Base-by-base conservation (phyloP, 2,113 vertebrate genomes). In the Leucosticte australis region DNA sequence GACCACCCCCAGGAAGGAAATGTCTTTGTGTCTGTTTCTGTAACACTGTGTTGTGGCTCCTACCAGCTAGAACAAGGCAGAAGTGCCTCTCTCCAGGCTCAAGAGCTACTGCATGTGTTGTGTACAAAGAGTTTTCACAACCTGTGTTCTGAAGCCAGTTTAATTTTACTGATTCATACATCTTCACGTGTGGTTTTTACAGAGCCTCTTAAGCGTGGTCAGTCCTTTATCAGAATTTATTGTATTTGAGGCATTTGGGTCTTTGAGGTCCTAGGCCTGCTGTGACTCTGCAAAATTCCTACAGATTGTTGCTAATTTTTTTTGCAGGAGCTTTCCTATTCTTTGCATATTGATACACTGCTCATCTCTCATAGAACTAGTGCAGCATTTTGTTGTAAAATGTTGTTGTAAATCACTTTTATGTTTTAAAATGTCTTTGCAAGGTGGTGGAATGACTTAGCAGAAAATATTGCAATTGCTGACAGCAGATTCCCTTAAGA, bases 391-490 rank as follows among this genome's bases (percentile, higher is more conserved):
- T 87, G 76, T 90, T 91, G 49, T 81, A 84, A 83, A 84, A 75
- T 74, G 64, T 90, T 87, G 44, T 53, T 78, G 57, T 92, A 95
- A 95, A 95, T 96, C 80, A 92, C 42, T 94, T 95, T 59, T 84
- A 94, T 94, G 77, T 87, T 94, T 95, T 92, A 35, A 84, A 60
- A 71, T 68, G 73, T 68, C 94, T 92, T 94, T 94, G 62, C 83
- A 96, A 96, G 91, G 89, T 95, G 89, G 65, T 94, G 69, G 77
- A 94, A 94, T 91, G 92, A 95, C 95, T 96, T 92, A 52, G 94
- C 94, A 95, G 52, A 95, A 95, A 96, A 80, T 71, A 62, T 14
- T 71, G 73, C 68, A 92, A 62, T 64, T 94, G 94, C 96, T 96
- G 95, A 94, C 91, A 89, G 68, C 20, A 75, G 86, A 63, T 74